Evolutionary conservation across 2,888 invertebrate genomes (phyloP), one percentile per base, ranked within the genome.

Genomic region (Cremastinae sp.): DNA sequence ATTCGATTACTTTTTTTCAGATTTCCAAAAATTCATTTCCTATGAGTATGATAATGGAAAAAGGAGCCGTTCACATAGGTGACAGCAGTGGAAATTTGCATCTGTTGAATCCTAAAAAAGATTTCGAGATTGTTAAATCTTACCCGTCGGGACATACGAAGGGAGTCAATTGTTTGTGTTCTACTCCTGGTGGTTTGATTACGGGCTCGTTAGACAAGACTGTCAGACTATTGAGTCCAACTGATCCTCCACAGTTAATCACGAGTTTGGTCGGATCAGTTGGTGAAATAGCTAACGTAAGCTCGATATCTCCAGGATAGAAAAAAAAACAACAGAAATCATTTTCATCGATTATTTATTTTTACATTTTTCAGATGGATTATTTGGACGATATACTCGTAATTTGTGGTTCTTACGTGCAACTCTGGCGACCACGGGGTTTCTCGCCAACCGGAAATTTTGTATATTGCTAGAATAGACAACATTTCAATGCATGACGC

Each of bases 191-290:
- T 7, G 87, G 87, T 72, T 79, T 90, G 47, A 87, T 90, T 18
- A 89, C 90, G 1, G 85, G 88, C 75, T 90, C 90, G 0, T 81
- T 83, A 14, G 90, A 90, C 64, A 84, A 85, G 53, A 88, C 86
- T 36, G 86, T 90, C 7, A 82, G 84, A 79, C 82, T 90, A 73
- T 84, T 82, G 36, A 87, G 87, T 70, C 86, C 90, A 1, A 90
- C 90, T 0, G 85, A 89, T 80, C 90, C 89, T 20, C 88, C 88
- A 0, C 83, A 82, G 61, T 65, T 78, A 2, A 68, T 89, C 3
- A 68, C 82, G 9, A 82, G 78, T 10, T 79, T 88, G 12, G 61
- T 59, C 10, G 84, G 82, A 10, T 71, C 73, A 12, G 84, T 85
- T 28, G 88, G 87, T 0, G 86, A 84, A 74, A 84, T 88, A 73